Base-by-base conservation (phyloP, 2,888 invertebrate species). In the Automeris io region DNA sequence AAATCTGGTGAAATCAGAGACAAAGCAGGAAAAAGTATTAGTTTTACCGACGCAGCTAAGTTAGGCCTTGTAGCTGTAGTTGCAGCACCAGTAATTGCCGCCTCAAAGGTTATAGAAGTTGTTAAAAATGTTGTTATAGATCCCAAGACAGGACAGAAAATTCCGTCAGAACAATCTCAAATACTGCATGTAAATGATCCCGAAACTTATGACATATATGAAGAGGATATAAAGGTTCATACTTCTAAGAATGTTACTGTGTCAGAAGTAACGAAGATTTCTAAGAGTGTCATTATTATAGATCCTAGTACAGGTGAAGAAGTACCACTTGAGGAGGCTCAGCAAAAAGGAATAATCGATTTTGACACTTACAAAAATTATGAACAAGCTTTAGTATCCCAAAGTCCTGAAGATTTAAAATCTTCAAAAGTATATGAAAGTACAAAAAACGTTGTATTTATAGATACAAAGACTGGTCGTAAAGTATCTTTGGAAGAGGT, bases 241-340 rank as follows among this genome's bases (percentile, higher is more conserved):
- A 43, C 44, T 29, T 47, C 56, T 35, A 45, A 50, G 16, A 13
- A 31, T 16, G 26, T 92, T 13, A 92, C 92, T 3, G 90, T 90
- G 6, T 88, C 91, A 37, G 90, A 91, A 51, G 88, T 91, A 1
- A 86, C 92, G 24, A 90, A 91, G 60, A 88, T 91, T 0, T 88
- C 92, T 0, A 89, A 89, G 47, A 80, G 54, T 39, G 76, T 85
- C 58, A 87, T 91, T 3, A 80, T 88, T 34, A 93, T 88, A 39
- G 94, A 96, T 75, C 93, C 95, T 2, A 89, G 88, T 44, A 91
- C 93, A 2, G 93, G 93, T 3, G 89, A 93, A 59, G 90, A 90
- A 52, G 87, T 94, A 47, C 91, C 93, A 9, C 85, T 93, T 31
- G 91, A 93, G 61, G 90, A 92, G 43, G 95, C 95, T 3, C 88